Evolutionary conservation across 1,140 invertebrate genomes (phyloP), one percentile per base, ranked within the genome.

Genomic region (Alviniconcha marisindica): DNA sequence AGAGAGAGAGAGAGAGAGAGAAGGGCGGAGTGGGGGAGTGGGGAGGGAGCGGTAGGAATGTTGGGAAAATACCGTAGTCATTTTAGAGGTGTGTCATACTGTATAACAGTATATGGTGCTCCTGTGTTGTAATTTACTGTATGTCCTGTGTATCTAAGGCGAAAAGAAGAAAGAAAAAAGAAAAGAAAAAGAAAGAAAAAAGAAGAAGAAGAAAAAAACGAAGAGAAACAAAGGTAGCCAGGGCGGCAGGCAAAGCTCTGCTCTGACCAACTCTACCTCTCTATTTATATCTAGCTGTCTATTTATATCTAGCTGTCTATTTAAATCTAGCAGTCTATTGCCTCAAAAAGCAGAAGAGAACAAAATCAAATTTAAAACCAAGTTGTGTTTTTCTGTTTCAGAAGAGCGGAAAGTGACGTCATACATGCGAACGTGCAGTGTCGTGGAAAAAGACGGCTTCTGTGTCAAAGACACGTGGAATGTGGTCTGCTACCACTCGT

Each of bases 1-100:
- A 80, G n/a, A 44, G 51, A 69, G 78, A 69, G 40, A 63, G 40
- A 80, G 40, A 80, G 56, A 40, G n/a, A 38, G 36, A 12, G 66
- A 31, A 71, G n/a, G 66, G 10, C 28, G 7, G n/a, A n/a, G 66
- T 28, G 38, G 21, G 33, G 66, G 71, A 54, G 40, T 0, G 18
- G 40, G 60, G 31, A 82, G 33, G 36, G 66, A 56, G 66, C n/a
- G 40, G 42, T 38, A 76, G 33, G 40, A 76, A 36, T 18, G 21
- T 14, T 44, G 18, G 21, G 42, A n/a, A n/a, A n/a, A n/a, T n/a
- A n/a, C n/a, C n/a, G n/a, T n/a, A n/a, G n/a, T n/a, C n/a, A n/a
- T n/a, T n/a, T n/a, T n/a, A n/a, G n/a, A n/a, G n/a, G n/a, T n/a
- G n/a, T n/a, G n/a, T n/a, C n/a, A n/a, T n/a, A n/a, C n/a, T n/a